Evolutionary conservation across 2,888 invertebrate genomes (phyloP).

Genomic region (Lepeophtheirus nordmannii): DNA sequence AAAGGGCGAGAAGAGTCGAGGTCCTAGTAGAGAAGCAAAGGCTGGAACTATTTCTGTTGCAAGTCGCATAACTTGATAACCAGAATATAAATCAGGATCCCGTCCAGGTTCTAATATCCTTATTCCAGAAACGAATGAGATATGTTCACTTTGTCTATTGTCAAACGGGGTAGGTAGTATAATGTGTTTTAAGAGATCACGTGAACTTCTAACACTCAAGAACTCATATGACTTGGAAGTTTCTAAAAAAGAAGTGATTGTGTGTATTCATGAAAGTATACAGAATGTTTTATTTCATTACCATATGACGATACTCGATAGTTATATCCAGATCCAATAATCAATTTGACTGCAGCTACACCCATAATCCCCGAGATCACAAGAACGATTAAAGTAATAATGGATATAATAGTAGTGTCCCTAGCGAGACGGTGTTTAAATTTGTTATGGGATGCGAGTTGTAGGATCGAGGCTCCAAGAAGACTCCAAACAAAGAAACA

Average conservation of each 20-base stretch:
- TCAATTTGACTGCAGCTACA: constrained; percentile 47
- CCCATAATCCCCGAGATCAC: constrained; percentile 61
- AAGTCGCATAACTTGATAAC: constrained; percentile 62
- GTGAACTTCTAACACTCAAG: constrained; percentile 30
- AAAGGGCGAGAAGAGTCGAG: constrained; percentile 60
- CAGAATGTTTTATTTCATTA: constrained; percentile 8
- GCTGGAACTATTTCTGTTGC: constrained; percentile 82
- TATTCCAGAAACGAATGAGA: constrained; percentile 53
- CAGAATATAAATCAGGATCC: constrained; percentile 36
- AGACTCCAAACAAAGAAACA: constrained; percentile 76
- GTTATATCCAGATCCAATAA: constrained; percentile 53
- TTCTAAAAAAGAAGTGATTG: not conserved
- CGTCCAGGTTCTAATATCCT: constrained; percentile 46
- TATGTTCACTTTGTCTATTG: constrained; percentile 50
- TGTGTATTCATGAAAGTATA: not conserved
- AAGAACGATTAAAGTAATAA: constrained; percentile 57
- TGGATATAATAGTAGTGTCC: constrained; percentile 50
- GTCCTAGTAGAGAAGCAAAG: constrained; percentile 57
- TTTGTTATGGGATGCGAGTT: constrained; percentile 35
- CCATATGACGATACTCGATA: constrained; percentile 69
- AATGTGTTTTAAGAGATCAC: constrained; percentile 47
- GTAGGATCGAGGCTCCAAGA: constrained; percentile 62
- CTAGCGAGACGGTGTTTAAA: constrained; percentile 39
- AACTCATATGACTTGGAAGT: constrained; percentile 2
- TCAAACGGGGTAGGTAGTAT: constrained; percentile 45